Base-by-base conservation (phyloP, 1,140 invertebrate genomes). In the Drosophila serrata region DNA sequence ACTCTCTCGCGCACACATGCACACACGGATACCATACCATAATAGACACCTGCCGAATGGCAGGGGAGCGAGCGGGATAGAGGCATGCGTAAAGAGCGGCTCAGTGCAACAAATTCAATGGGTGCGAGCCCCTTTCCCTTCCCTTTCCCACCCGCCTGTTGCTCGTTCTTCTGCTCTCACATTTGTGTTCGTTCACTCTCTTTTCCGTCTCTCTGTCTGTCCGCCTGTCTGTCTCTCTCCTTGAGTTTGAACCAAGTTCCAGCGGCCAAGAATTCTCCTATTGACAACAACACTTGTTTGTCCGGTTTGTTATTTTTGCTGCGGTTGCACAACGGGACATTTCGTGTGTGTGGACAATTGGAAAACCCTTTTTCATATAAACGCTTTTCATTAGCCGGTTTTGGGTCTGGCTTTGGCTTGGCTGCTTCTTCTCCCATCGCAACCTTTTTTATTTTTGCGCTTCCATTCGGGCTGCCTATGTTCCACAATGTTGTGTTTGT, bases 261-360 rank as follows among this genome's bases (percentile, higher is more conserved):
- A 67, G 31, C 45, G 62, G 43, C 37, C 45, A 77, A 81, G 72
- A 82, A 79, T 84, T 84, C 53, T 77, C 55, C 43, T 63, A 76
- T 59, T 53, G 57, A 78, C 58, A 64, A 70, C 48, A 69, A 43
- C 75, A 78, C 84, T 88, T 79, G 85, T 75, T 90, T 81, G 74
- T 79, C 85, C 85, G 85, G 84, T 88, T 88, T 90, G 81, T 77
- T 77, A 53, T 58, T 73, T 31, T 39, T 73, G 69, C 43, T 73
- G 65, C 40, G 31, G 63, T 75, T 75, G 74, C 85, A 81, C 85
- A 88, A 90, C 85, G 85, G 85, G 85, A 88, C 65, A 90, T 85
- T 88, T 84, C 68, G 74, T 82, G 57, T 61, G 27, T 55, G n/a
- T 59, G 69, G 61, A 79, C 69, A 57, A 56, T 67, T 63, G 68